phyloP scores from a whole-genome alignment of 2,113 vertebrate species.

The Nyctibius bracteatus region DNA sequence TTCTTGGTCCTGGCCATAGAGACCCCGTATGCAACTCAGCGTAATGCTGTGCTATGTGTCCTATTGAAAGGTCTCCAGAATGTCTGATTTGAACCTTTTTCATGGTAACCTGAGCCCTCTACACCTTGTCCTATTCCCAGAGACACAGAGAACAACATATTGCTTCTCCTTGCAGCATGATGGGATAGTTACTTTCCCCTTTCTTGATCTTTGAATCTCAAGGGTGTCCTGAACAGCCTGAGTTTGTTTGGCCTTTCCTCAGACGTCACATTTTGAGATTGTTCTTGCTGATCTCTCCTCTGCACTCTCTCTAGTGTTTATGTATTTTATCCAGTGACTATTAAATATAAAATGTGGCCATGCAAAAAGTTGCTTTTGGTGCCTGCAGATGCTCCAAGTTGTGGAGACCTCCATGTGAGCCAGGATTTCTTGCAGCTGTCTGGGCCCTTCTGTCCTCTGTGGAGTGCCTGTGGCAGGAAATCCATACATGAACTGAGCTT shows the following conservation, averaged over 20 bases:
- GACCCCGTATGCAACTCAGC: background rate
- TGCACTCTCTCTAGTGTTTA: background rate
- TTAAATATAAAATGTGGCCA: background rate
- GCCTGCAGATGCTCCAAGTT: background rate
- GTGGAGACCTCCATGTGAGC: background rate
- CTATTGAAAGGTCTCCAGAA: background rate
- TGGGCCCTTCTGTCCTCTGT: background rate
- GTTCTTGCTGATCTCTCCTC: background rate
- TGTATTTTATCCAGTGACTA: background rate
- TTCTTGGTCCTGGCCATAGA: background rate
- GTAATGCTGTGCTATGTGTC: background rate
- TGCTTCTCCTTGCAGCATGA: background rate
- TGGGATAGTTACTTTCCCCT: background rate
- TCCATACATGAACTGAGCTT: background rate
- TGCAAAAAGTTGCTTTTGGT: background rate
- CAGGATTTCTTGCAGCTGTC: conserved; percentile 26
- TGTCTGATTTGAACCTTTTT: background rate
- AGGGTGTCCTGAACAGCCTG: background rate
- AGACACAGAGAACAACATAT: background rate
- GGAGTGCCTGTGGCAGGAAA: conserved; percentile 7
- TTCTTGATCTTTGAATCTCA: background rate
- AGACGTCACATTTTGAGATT: background rate
- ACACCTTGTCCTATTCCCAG: background rate
- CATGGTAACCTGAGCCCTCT: background rate
- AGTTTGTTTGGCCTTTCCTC: background rate